Conservation (phyloP, 2,113 vertebrate genomes). For the Sylvietta virens region DNA sequence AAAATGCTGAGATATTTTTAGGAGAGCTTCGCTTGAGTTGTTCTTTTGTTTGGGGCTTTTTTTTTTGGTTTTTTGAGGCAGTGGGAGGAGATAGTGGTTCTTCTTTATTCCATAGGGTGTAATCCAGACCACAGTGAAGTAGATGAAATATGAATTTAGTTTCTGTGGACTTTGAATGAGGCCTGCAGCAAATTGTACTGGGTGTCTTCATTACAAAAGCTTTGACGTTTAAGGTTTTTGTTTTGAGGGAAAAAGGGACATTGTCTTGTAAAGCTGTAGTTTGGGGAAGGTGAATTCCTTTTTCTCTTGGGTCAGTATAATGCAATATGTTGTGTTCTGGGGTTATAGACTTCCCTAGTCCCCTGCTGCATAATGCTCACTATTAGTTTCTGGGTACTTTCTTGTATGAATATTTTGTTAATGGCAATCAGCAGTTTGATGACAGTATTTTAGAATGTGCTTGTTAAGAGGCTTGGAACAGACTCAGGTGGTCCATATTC, state of each 20-base stretch:
- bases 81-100: accelerated
- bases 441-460: not conserved
- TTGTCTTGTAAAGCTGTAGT: not conserved
- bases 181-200: not conserved
- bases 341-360: not conserved
- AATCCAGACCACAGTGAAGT: not conserved
- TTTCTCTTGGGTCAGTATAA: not conserved
- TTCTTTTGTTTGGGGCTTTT: not conserved
- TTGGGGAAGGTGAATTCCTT: not conserved
- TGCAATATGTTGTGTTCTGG: not conserved
- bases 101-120: not conserved
- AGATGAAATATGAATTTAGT: not conserved
- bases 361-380: not conserved
- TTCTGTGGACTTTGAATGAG: not conserved
- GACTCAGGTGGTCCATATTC: not conserved
- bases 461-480: not conserved
- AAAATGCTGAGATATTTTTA: not conserved
- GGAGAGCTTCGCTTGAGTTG: not conserved
- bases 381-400: not conserved
- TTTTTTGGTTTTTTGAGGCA: not conserved
- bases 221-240: not conserved
- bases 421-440: not conserved
- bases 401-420: not conserved
- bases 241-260: not conserved
- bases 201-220: not conserved